phyloP scores from a whole-genome alignment of 2,113 vertebrate genomes.

The Empidonax alnorum region DNA sequence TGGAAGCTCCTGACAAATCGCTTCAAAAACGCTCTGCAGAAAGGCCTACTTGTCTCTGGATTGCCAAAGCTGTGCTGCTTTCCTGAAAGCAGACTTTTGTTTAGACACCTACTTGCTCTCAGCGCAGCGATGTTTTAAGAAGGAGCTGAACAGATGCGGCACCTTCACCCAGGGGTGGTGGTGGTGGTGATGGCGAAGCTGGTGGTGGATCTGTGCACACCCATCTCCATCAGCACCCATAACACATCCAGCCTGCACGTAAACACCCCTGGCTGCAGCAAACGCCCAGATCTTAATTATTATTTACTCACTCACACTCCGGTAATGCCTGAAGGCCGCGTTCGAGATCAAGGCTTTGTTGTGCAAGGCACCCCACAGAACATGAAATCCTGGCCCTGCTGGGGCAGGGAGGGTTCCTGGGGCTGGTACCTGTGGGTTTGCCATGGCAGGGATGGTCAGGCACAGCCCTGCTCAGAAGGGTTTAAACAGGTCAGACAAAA shows the following conservation, averaged over 20 bases:
- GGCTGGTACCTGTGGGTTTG: neutral
- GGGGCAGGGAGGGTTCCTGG: neutral
- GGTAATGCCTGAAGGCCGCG: neutral
- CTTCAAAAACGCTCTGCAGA: neutral
- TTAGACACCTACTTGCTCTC: conserved; percentile 32
- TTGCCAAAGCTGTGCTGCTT: conserved; percentile 1
- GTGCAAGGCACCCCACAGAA: conserved; percentile 21
- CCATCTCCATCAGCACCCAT: neutral
- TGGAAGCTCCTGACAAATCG: neutral
- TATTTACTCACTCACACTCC: neutral
- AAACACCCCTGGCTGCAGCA: neutral
- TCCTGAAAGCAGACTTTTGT: neutral
- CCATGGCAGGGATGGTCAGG: neutral
- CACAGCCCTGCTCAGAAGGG: neutral
- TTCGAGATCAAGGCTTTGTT: conserved; percentile 28
- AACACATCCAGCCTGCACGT: neutral
- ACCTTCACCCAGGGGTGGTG: neutral
- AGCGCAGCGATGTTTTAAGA: neutral
- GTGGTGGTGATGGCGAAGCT: neutral
- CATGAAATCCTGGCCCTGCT: neutral
- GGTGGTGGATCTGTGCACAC: neutral
- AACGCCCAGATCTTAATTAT: conserved; percentile 43
- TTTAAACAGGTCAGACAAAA: neutral
- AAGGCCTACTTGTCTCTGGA: neutral
- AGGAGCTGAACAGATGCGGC: neutral